A percentile compares a stretch with the other conserved stretches of the same genome.
These are phyloP conservation scores for Poeciliopsis occidentalis DNA, from an alignment of 2,113 vertebrate genomes.

Conservation along the genomic window DNA sequence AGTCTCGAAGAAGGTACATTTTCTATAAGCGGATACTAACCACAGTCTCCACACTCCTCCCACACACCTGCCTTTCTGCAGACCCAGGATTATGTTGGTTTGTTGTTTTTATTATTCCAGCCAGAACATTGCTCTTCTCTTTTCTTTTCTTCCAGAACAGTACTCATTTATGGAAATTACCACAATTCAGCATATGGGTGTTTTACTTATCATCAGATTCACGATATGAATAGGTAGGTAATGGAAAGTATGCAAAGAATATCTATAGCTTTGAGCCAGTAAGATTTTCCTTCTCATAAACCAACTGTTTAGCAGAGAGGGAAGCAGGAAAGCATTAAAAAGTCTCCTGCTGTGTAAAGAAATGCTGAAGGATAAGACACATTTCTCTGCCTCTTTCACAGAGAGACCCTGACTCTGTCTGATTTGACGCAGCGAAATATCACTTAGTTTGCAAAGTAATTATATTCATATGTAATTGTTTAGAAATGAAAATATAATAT, in stretches of 20 bases:
- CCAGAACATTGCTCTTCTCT: conserved; percentile 24
- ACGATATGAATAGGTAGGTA: not conserved
- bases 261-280: not conserved
- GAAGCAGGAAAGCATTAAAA: not conserved
- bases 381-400: not conserved
- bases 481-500: not conserved
- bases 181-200: conserved; percentile 14
- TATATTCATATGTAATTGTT: not conserved
- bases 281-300: not conserved
- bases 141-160: conserved; percentile 7
- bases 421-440: not conserved
- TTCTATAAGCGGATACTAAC: conserved; percentile 65
- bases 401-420: not conserved
- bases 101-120: conserved; percentile 42
- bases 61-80: conserved; percentile 56
- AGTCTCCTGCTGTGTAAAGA: not conserved
- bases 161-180: conserved; percentile 1
- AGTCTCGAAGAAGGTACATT: conserved; percentile 45
- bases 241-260: not conserved
- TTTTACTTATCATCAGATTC: conserved; percentile 14
- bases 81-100: conserved; percentile 44
- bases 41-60: conserved; percentile 60
- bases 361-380: conserved; percentile 17
- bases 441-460: not conserved
- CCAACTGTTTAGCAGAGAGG: not conserved